phyloP scores from a whole-genome alignment of 1,140 invertebrate genomes.

The Megalonaias nervosa region DNA sequence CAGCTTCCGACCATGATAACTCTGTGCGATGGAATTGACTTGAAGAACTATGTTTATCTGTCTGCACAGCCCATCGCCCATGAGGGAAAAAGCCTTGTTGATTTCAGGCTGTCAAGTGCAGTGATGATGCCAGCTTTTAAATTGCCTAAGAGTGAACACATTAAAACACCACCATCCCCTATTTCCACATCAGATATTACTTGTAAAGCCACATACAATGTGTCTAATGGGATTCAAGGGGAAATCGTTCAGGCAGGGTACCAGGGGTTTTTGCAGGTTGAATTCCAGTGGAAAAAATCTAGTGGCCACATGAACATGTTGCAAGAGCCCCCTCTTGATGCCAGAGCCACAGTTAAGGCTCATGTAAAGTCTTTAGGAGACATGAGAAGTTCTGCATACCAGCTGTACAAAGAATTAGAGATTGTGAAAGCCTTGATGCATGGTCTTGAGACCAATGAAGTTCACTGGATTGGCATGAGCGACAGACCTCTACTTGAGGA shows the following conservation, averaged over 20 bases:
- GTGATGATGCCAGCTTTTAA: background rate
- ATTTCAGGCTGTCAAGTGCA: conserved; percentile 7
- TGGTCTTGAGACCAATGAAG: conserved; percentile 39
- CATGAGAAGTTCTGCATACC: conserved; percentile 36
- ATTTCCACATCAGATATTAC: conserved; percentile 7
- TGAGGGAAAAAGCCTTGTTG: conserved; percentile 22
- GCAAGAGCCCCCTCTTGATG: conserved; percentile 44
- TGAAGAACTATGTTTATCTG: conserved; percentile 19
- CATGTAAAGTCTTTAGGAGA: conserved; percentile 38
- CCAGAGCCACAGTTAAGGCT: conserved; percentile 41
- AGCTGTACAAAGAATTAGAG: conserved; percentile 42
- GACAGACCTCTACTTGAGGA: conserved; percentile 36
- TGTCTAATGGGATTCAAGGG: background rate
- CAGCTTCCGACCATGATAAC: conserved; percentile 17
- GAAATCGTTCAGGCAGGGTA: conserved; percentile 8
- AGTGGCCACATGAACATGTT: conserved; percentile 21
- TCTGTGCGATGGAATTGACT: conserved; percentile 35
- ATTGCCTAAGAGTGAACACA: background rate
- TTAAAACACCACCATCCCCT: background rate
- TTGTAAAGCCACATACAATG: conserved; percentile 22
- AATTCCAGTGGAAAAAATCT: conserved; percentile 43
- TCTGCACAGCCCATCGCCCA: conserved; percentile 20
- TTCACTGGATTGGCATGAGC: conserved; percentile 43
- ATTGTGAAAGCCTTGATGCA: conserved; percentile 40
- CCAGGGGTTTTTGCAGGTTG: conserved; percentile 42